phyloP scores from a whole-genome alignment of 2,888 invertebrate genomes.

The Orthosia incerta region DNA sequence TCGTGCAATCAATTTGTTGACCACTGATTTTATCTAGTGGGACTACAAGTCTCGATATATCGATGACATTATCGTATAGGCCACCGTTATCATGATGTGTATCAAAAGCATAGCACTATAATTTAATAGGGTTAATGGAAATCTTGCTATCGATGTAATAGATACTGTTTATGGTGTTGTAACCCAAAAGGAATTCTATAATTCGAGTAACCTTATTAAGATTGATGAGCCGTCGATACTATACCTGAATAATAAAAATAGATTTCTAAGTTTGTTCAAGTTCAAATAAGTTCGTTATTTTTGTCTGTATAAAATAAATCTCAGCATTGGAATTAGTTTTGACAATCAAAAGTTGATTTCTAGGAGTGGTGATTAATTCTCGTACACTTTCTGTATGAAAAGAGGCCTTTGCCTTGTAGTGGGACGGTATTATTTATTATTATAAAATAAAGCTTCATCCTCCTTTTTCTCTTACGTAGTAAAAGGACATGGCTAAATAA shows the following conservation, averaged over 20 bases:
- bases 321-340: background rate
- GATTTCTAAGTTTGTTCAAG: background rate
- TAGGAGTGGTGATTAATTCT: too few species aligned
- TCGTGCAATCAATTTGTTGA: conserved; percentile 53
- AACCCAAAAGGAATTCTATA: background rate
- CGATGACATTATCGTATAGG: conserved; percentile 27
- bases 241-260: conserved; percentile 12
- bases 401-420: too few species aligned
- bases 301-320: background rate
- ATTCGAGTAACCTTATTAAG: background rate
- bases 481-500: too few species aligned
- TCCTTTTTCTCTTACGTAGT: background rate
- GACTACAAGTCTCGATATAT: conserved; percentile 27
- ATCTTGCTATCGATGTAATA: conserved; percentile 29
- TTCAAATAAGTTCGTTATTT: background rate
- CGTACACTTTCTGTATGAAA: too few species aligned
- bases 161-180: background rate
- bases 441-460: background rate
- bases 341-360: too few species aligned
- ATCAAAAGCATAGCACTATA: conserved; percentile 43
- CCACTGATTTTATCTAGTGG: conserved; percentile 37
- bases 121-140: conserved; percentile 39
- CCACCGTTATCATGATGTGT: conserved; percentile 34
- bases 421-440: too few species aligned
- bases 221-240: conserved; percentile 15